These are phyloP conservation scores for Styela clava DNA, from an alignment of 23 tunicate species.

Conservation along the genomic window DNA sequence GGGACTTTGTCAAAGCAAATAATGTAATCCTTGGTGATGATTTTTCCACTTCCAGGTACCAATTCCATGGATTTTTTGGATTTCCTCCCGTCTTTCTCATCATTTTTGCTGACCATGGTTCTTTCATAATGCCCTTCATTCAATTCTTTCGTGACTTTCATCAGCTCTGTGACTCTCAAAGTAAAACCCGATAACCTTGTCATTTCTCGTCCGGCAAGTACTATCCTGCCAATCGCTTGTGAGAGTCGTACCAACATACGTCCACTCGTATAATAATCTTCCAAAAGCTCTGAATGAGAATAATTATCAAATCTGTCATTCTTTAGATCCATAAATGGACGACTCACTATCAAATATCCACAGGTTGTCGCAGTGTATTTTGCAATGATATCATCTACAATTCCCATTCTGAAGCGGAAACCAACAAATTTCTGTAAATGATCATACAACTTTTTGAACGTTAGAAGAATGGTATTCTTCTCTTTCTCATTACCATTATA, in stretches of 20 bases:
- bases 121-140: slow-evolving; percentile 71
- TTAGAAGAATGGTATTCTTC: slow-evolving; percentile 39
- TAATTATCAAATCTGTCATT: slow-evolving; percentile 52
- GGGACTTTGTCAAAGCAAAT: slow-evolving; percentile 86
- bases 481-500: slow-evolving; percentile 94
- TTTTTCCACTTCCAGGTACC: slow-evolving; percentile 65
- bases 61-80: not conserved
- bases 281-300: slow-evolving; percentile 69
- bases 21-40: slow-evolving; percentile 47
- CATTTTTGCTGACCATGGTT: slow-evolving; percentile 59
- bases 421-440: slow-evolving; percentile 68
- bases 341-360: slow-evolving; percentile 88
- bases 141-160: slow-evolving; percentile 79
- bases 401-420: slow-evolving; percentile 89
- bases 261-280: slow-evolving; percentile 88
- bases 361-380: slow-evolving; percentile 90
- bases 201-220: slow-evolving; percentile 92
- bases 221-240: slow-evolving; percentile 94
- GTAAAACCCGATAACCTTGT: slow-evolving; percentile 93
- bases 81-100: not conserved
- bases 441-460: slow-evolving; percentile 50
- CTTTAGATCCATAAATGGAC: slow-evolving; percentile 72
- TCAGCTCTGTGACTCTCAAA: slow-evolving; percentile 73
- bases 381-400: slow-evolving; percentile 85
- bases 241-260: slow-evolving; percentile 89